These are phyloP conservation scores for Diaprepes abbreviatus DNA, from an alignment of 2,888 invertebrate species.

Conservation along the genomic window DNA sequence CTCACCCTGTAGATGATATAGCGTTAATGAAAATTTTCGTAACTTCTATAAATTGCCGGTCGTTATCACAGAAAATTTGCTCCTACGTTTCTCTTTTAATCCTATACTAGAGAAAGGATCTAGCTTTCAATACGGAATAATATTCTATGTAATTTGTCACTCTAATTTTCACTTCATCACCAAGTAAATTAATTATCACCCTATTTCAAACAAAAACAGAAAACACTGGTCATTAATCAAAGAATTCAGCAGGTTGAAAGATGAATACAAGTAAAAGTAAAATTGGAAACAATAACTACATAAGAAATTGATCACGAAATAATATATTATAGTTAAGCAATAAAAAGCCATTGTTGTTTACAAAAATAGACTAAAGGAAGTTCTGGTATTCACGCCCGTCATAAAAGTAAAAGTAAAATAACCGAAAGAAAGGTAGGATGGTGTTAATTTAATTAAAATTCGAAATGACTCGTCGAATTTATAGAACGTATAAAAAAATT, in stretches of 20 bases:
- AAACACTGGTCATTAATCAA: too few relatives aligned
- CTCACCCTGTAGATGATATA: too few relatives aligned
- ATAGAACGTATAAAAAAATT: background rate
- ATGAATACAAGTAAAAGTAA: constrained; percentile 19
- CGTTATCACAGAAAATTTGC: too few relatives aligned
- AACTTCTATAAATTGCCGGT: too few relatives aligned
- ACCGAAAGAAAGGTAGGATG: background rate
- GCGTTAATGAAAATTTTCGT: too few relatives aligned
- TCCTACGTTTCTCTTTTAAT: too few relatives aligned
- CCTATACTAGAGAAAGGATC: too few relatives aligned
- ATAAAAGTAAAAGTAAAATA: constrained; percentile 18
- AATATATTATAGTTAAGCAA: constrained; percentile 12
- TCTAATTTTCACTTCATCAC: too few relatives aligned
- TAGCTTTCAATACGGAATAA: too few relatives aligned
- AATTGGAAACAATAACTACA: constrained; percentile 9
- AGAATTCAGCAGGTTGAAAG: background rate
- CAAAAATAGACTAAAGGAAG: background rate
- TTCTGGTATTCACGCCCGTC: background rate
- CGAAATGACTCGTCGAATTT: background rate
- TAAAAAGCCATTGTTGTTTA: constrained; percentile 12
- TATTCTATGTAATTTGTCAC: too few relatives aligned
- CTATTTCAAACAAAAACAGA: too few relatives aligned
- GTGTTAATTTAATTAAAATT: constrained; percentile 13
- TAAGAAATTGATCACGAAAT: constrained; percentile 9
- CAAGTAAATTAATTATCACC: too few relatives aligned